phyloP scores from a whole-genome alignment of 1,140 invertebrate genomes.

The Formica exsecta region DNA sequence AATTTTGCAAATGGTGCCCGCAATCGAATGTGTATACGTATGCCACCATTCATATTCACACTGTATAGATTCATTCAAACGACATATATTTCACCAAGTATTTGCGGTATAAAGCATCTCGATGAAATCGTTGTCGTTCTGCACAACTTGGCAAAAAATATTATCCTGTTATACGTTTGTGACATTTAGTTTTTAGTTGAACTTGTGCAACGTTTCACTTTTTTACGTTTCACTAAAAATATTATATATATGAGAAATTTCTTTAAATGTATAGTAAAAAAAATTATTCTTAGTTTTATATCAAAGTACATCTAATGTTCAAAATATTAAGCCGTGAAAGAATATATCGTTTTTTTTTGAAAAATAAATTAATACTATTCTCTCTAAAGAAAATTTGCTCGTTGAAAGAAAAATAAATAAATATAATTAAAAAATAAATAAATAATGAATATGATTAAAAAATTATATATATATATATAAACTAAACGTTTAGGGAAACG shows the following conservation, averaged over 20 bases:
- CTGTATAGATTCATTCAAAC: background rate
- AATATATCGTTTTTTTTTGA: background rate
- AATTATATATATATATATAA: background rate
- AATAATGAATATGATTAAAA: background rate
- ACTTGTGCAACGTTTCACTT: background rate
- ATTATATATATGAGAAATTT: background rate
- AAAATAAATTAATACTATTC: background rate
- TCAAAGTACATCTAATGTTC: background rate
- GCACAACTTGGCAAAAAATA: background rate
- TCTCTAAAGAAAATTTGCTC: background rate
- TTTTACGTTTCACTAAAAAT: background rate
- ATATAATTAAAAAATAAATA: background rate
- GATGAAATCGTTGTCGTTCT: background rate
- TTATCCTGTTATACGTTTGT: background rate
- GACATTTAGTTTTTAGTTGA: background rate
- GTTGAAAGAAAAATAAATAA: background rate
- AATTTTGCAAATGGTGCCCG: slow-evolving; percentile 51
- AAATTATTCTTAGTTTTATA: background rate
- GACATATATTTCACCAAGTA: background rate
- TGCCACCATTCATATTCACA: slow-evolving; percentile 1
- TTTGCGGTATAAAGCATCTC: background rate
- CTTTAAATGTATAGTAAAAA: background rate
- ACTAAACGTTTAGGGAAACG: slow-evolving; percentile 46
- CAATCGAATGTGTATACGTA: slow-evolving; percentile 29
- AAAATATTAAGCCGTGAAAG: background rate